A percentile compares a stretch with the other conserved stretches of the same genome.
These are phyloP conservation scores for Drosophila niveifrons DNA, from an alignment of 2,888 invertebrate species.

Conservation along the genomic window DNA sequence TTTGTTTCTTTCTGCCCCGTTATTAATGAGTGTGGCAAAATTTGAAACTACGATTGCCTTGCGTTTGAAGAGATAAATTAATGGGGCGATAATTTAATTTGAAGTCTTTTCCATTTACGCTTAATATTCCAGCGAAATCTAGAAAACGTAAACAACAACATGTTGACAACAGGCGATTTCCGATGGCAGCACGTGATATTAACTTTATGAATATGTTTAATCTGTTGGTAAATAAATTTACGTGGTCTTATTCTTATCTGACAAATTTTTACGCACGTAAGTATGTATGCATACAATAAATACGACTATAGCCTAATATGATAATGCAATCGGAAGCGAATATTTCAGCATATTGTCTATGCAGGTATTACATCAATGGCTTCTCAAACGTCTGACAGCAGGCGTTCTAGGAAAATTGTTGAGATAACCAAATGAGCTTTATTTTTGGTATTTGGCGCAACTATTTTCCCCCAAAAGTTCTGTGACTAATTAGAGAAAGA, in stretches of 20 bases:
- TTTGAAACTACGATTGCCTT: slow-evolving; percentile 3
- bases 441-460: slow-evolving; percentile 69
- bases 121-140: slow-evolving; percentile 8
- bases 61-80: background rate
- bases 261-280: background rate
- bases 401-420: slow-evolving; percentile 32
- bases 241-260: slow-evolving; percentile 21
- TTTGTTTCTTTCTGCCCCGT: background rate
- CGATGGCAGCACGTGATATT: background rate
- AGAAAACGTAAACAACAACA: slow-evolving; percentile 6
- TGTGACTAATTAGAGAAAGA: slow-evolving; percentile 62
- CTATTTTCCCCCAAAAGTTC: slow-evolving; percentile 57
- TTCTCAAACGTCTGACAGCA: background rate
- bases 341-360: background rate
- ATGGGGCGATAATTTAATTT: slow-evolving; percentile 9
- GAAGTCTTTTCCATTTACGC: background rate
- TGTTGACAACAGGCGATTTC: background rate
- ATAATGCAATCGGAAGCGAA: slow-evolving; percentile 12
- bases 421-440: slow-evolving; percentile 48
- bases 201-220: background rate
- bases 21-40: slow-evolving; percentile 7
- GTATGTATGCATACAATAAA: background rate
- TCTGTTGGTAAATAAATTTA: slow-evolving; percentile 1
- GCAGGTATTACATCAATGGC: slow-evolving; percentile 5
- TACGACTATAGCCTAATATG: background rate